phyloP scores from a whole-genome alignment of 2,888 invertebrate genomes.

The Heteromurus nitidus region DNA sequence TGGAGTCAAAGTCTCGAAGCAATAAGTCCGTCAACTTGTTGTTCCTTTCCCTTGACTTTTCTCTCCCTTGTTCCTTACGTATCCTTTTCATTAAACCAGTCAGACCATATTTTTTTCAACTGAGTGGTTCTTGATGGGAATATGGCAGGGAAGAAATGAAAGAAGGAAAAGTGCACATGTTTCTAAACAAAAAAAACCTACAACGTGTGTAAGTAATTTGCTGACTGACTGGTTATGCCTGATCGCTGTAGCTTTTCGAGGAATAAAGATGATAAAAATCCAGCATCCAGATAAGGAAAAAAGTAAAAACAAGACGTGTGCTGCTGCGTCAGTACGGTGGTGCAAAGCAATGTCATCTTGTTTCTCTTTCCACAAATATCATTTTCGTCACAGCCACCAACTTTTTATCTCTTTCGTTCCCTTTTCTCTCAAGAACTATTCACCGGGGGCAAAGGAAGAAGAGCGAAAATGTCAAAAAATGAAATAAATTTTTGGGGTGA shows the following conservation, averaged over 20 bases:
- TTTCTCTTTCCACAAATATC: no score
- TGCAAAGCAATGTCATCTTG: no score
- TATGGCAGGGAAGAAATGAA: slow-evolving; percentile 2
- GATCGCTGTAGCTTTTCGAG: background rate
- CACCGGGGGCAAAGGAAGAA: background rate
- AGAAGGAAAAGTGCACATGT: background rate
- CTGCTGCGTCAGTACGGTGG: background rate
- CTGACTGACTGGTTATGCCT: slow-evolving; percentile 1
- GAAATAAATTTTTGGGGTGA: slow-evolving; percentile 29
- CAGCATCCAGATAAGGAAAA: background rate
- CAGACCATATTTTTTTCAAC: slow-evolving; percentile 65
- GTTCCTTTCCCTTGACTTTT: slow-evolving; percentile 24
- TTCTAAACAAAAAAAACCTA: background rate
- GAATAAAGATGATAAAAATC: slow-evolving; percentile 2
- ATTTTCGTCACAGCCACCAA: no score
- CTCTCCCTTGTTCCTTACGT: no score
- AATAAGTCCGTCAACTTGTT: slow-evolving; percentile 62
- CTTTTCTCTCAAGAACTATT: background rate
- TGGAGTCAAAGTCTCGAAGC: slow-evolving; percentile 60
- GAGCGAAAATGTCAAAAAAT: slow-evolving; percentile 18
- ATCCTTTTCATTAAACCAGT: slow-evolving; percentile 69
- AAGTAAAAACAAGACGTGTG: slow-evolving; percentile 7
- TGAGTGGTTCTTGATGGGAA: slow-evolving; percentile 50
- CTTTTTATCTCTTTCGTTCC: background rate
- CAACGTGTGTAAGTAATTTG: background rate